phyloP scores from a whole-genome alignment of 2,113 vertebrate genomes.

The Austrofundulus limnaeus region DNA sequence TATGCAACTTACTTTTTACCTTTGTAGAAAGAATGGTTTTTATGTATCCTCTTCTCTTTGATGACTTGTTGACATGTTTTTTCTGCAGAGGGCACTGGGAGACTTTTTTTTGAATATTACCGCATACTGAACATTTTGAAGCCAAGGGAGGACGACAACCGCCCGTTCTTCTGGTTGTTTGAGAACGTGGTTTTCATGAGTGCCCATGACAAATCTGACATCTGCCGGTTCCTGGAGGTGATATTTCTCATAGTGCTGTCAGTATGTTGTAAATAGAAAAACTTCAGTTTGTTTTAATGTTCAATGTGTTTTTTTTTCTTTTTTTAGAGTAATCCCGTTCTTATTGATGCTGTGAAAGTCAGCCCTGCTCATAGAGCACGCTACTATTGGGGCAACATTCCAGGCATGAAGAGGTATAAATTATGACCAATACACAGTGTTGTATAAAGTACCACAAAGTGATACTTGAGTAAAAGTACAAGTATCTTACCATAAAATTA shows the following conservation, averaged over 20 bases:
- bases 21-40: neutral
- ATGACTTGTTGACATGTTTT: neutral
- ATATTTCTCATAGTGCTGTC: neutral
- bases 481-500: too few species aligned
- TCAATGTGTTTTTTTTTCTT: neutral
- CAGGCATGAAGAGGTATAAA: constrained; percentile 92
- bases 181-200: constrained; percentile 97
- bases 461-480: too few species aligned
- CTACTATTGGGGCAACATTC: constrained; percentile 96
- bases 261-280: neutral
- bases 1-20: constrained; percentile 38
- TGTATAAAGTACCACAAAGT: too few species aligned
- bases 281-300: too few species aligned
- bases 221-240: constrained; percentile 94
- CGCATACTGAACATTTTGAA: constrained; percentile 88
- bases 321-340: constrained; percentile 90
- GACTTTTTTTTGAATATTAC: constrained; percentile 96
- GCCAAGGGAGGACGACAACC: constrained; percentile 85
- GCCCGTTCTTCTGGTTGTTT: constrained; percentile 96
- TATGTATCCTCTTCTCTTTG: too few species aligned
- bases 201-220: constrained; percentile 88
- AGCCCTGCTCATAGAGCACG: constrained; percentile 90
- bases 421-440: too few species aligned
- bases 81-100: constrained; percentile 87
- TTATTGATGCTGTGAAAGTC: constrained; percentile 91